Percentiles rank a stretch among this genome's conserved stretches.
Conservation (phyloP, 2,113 vertebrate species). For the Okapia johnstoni region DNA sequence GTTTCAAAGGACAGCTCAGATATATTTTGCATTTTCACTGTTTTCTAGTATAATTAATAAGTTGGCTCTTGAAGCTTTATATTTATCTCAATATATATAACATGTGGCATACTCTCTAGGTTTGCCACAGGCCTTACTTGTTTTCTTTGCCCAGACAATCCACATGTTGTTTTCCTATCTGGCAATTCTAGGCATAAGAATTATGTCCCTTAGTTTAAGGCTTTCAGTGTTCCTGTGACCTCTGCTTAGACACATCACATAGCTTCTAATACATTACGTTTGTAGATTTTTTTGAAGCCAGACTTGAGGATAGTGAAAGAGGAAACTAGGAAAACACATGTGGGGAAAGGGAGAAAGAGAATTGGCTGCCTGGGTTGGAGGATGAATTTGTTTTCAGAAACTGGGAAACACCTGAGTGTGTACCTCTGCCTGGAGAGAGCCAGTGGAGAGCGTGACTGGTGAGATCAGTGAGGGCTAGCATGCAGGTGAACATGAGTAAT, state of each 20-base stretch:
- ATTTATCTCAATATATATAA: background rate
- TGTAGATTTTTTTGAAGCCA: background rate
- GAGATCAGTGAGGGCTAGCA: accelerated
- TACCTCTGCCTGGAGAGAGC: background rate
- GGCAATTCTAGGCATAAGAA: background rate
- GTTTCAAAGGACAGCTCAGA: background rate
- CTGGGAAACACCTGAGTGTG: background rate
- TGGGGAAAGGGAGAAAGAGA: background rate
- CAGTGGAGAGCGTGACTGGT: background rate
- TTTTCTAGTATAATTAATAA: background rate
- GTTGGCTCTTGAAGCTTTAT: background rate
- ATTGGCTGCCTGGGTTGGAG: background rate
- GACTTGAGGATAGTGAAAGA: background rate
- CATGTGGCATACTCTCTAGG: background rate
- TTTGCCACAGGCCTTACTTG: background rate
- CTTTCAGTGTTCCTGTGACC: background rate
- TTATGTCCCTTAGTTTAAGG: background rate
- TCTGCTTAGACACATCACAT: background rate
- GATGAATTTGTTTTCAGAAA: background rate
- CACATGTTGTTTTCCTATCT: background rate
- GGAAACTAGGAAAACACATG: background rate
- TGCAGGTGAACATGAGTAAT: background rate
- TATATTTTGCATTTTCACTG: background rate
- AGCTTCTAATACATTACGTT: background rate
- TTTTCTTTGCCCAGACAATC: background rate